Conservation (phyloP, 92 coral and sea anemone genomes). For the Phymanthus crucifer region DNA sequence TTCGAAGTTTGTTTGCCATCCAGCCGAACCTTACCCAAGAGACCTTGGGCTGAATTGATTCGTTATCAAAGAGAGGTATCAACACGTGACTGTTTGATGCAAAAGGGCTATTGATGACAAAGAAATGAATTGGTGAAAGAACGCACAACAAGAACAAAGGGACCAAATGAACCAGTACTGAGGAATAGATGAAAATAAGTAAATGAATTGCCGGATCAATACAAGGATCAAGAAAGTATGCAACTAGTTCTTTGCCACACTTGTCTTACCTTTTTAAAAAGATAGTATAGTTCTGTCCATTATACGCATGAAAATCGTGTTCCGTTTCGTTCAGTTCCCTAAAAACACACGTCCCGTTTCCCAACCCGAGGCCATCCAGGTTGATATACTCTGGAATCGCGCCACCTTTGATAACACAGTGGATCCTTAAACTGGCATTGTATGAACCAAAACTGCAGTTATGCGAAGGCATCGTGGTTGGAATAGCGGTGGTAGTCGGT, state of each 20-base stretch:
- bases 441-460: conserved; percentile 64
- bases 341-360: conserved; percentile 54
- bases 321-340: conserved; percentile 48
- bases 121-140: neutral
- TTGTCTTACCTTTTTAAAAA: conserved; percentile 68
- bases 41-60: too few species aligned
- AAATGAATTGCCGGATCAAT: neutral
- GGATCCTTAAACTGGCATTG: conserved; percentile 63
- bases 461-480: conserved; percentile 6
- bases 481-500: conserved; percentile 14
- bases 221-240: neutral
- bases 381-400: conserved; percentile 53
- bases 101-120: too few species aligned
- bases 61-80: too few species aligned
- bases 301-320: conserved; percentile 66
- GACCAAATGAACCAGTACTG: neutral
- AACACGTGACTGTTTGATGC: too few species aligned
- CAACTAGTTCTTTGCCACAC: too few species aligned
- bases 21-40: too few species aligned
- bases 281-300: conserved; percentile 57
- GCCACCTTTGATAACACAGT: conserved; percentile 82
- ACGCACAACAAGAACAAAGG: neutral
- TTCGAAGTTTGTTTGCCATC: too few species aligned
- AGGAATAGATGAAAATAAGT: neutral
- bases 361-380: conserved; percentile 59